Evolutionary conservation across 2,797 vertebrate genomes (phyloP).

Genomic region (Rachycentron canadum): DNA sequence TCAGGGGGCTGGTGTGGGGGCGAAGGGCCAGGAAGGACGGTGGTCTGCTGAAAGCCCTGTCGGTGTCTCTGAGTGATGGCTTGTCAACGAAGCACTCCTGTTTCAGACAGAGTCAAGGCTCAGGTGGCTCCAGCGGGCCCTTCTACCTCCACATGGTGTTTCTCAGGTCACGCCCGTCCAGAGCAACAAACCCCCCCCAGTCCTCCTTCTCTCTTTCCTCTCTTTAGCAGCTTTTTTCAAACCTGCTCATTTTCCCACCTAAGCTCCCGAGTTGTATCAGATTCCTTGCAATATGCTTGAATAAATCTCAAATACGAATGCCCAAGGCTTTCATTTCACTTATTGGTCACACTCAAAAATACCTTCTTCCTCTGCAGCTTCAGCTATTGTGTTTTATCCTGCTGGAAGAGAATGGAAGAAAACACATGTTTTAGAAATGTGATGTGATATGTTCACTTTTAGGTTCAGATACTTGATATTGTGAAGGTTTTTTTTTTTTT

Average conservation of each 20-base stretch:
- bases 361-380: slow-evolving; percentile 5
- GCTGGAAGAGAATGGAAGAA: slow-evolving; percentile 22
- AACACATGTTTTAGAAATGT: neutral
- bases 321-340: slow-evolving; percentile 49
- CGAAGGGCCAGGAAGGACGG: slow-evolving; percentile 36
- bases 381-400: neutral
- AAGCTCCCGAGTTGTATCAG: slow-evolving; percentile 27
- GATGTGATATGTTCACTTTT: neutral
- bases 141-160: slow-evolving; percentile 60
- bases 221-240: slow-evolving; percentile 18
- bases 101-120: slow-evolving; percentile 82
- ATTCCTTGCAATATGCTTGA: slow-evolving; percentile 24
- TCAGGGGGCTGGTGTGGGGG: slow-evolving; percentile 27
- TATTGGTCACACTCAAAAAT: slow-evolving; percentile 55
- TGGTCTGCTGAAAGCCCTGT: slow-evolving; percentile 77
- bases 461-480: slow-evolving; percentile 20
- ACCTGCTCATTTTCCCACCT: slow-evolving; percentile 36
- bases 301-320: slow-evolving; percentile 46
- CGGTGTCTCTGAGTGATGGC: slow-evolving; percentile 78
- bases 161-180: slow-evolving; percentile 63
- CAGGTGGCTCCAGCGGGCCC: slow-evolving; percentile 76
- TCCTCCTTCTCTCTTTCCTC: slow-evolving; percentile 7
- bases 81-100: slow-evolving; percentile 85
- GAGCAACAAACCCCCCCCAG: slow-evolving; percentile 29
- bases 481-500: too few species aligned